A percentile compares a stretch with the other conserved stretches of the same genome.
Evolutionary conservation across 2,888 invertebrate species (phyloP).

Genomic region (Protula sp.): DNA sequence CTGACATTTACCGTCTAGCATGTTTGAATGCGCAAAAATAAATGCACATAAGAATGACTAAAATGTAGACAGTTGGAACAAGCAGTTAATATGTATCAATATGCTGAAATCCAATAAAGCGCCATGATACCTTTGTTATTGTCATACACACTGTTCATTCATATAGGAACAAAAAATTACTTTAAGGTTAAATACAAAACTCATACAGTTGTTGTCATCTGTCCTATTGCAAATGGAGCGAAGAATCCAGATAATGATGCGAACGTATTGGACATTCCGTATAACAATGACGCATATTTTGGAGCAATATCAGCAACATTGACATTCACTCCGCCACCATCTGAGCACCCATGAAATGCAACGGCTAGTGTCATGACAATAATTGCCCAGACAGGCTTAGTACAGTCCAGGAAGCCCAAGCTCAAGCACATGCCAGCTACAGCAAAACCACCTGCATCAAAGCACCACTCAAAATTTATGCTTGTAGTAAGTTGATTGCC

Average conservation of each 20-base stretch:
- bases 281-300: slow-evolving; percentile 18
- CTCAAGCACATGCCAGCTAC: slow-evolving; percentile 4
- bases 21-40: too few relatives aligned
- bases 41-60: too few relatives aligned
- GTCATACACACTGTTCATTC: too few relatives aligned
- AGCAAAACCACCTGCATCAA: slow-evolving; percentile 10
- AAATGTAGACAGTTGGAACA: too few relatives aligned
- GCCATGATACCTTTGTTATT: too few relatives aligned
- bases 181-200: neutral
- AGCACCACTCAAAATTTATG: too few relatives aligned
- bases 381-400: slow-evolving; percentile 60
- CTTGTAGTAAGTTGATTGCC: too few relatives aligned
- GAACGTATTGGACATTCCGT: slow-evolving; percentile 24
- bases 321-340: slow-evolving; percentile 7
- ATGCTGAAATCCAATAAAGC: neutral
- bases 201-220: slow-evolving; percentile 9
- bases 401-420: slow-evolving; percentile 7
- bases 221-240: slow-evolving; percentile 8
- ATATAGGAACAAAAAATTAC: too few relatives aligned
- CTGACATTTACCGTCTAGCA: too few relatives aligned
- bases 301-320: slow-evolving; percentile 25
- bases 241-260: slow-evolving; percentile 24
- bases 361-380: slow-evolving; percentile 88
- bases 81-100: too few relatives aligned
- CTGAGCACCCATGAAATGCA: slow-evolving; percentile 80